Percentiles rank a stretch among this genome's conserved stretches.
phyloP scores from a whole-genome alignment of 2,113 vertebrate species.

The Agelaius phoeniceus region DNA sequence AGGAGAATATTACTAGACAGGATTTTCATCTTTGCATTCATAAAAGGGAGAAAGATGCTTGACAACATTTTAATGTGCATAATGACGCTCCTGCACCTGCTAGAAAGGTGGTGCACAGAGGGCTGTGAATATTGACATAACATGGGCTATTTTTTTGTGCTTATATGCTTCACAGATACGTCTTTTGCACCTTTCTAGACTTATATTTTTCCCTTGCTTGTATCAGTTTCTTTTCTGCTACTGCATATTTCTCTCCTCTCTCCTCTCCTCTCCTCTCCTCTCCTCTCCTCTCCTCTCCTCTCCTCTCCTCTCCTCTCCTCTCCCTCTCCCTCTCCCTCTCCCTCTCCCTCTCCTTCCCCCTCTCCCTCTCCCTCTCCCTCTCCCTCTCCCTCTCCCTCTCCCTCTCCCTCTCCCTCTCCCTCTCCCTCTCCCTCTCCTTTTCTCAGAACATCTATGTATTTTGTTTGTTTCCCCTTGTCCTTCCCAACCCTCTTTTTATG shows the following conservation, averaged over 20 bases:
- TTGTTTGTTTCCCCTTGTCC: neutral
- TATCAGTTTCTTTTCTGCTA: neutral
- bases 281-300: no score
- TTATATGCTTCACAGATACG: neutral
- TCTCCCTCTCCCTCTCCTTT: neutral
- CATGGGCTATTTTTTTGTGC: neutral
- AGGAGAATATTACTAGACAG: neutral
- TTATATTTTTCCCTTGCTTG: neutral
- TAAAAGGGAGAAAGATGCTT: neutral
- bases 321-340: no score
- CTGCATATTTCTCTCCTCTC: neutral
- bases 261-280: no score
- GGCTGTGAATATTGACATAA: neutral
- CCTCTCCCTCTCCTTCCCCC: no score
- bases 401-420: no score
- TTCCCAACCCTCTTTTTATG: neutral
- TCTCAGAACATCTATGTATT: neutral
- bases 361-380: no score
- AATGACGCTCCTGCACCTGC: neutral
- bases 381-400: no score
- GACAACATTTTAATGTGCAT: neutral
- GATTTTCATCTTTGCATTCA: neutral
- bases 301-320: no score
- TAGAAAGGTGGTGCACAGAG: neutral
- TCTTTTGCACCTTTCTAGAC: neutral